These are phyloP conservation scores for Holcopasites calliopsidis DNA, from an alignment of 1,140 invertebrate genomes.

Conservation along the genomic window DNA sequence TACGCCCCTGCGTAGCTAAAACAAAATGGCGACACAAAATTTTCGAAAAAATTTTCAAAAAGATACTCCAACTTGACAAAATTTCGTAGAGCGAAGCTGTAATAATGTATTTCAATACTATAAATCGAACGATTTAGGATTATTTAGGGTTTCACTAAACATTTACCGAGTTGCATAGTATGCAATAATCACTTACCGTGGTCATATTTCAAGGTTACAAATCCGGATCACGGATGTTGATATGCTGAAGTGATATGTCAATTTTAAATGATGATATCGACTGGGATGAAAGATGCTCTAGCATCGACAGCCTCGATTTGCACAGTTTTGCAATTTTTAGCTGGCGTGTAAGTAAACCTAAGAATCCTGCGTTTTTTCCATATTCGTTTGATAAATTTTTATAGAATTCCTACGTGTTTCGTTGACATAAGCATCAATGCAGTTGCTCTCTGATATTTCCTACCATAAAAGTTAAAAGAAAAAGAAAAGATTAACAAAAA, in stretches of 20 bases:
- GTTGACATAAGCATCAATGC: not conserved
- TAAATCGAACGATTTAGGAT: too few species aligned
- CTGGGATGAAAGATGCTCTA: constrained; percentile 63
- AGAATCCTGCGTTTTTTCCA: not conserved
- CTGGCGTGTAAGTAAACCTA: constrained; percentile 82
- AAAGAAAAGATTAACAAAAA: too few species aligned
- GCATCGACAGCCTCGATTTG: constrained; percentile 84
- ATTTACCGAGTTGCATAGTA: too few species aligned
- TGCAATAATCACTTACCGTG: not conserved
- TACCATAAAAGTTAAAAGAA: too few species aligned
- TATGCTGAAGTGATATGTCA: constrained; percentile 7
- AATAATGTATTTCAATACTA: too few species aligned
- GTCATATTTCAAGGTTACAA: not conserved
- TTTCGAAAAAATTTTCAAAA: too few species aligned
- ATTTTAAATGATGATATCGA: constrained; percentile 44
- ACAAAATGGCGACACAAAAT: too few species aligned
- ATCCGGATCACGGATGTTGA: constrained; percentile 5
- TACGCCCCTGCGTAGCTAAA: too few species aligned
- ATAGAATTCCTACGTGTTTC: constrained; percentile 32
- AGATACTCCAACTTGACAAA: too few species aligned
- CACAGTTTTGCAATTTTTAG: constrained; percentile 85
- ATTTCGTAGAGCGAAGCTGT: too few species aligned
- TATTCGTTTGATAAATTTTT: not conserved
- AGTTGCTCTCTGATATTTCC: too few species aligned
- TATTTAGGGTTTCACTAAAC: too few species aligned